Base-by-base conservation (phyloP, 2,113 vertebrate genomes). In the Rhea americana region DNA sequence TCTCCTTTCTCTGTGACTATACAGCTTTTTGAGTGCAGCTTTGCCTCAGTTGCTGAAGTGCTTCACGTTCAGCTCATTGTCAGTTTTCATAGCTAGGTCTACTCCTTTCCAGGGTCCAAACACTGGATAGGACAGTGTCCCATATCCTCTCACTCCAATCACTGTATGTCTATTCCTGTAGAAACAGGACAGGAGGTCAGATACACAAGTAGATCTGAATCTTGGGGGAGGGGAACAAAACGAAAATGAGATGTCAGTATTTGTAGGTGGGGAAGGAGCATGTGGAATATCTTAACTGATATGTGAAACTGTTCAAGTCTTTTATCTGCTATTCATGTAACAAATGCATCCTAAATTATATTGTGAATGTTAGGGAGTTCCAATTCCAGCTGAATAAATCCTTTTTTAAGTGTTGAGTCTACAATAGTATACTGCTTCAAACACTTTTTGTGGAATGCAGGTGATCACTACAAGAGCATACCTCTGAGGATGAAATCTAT, bases 271-370 rank as follows among this genome's bases (percentile, higher is more conserved):
- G 91, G 68, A 96, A 97, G 94, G 96, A 97, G 96, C 92, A 96
- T 95, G 93, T 87, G 96, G 97, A 96, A 90, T 96, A 93, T 87
- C 94, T 84, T 96, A 93, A 73, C 94, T 93, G 91, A 82, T 96
- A 94, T 97, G 96, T 97, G 94, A 97, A 98, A 97, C 90, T 97
- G 96, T 97, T 94, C 79, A 87, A 97, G 93, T 97, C 95, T 83
- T 90, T 97, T 85, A 95, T 97, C 94, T 97, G 94, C 96, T 98
- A 73, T 98, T 97, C 85, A 95, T 98, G 95, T 98, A 98, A 97
- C 84, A 96, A 88, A 96, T 94, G 81, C 91, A 94, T 97, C 94
- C 96, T 97, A 97, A 97, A 97, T 96, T 95, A 97, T 97, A 96
- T 96, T 97, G 96, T 97, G 94, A 96, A 97, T 97, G 97, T 97